Evolutionary conservation across 2,888 invertebrate genomes (phyloP).

Genomic region (Theodoxus fluviatilis): DNA sequence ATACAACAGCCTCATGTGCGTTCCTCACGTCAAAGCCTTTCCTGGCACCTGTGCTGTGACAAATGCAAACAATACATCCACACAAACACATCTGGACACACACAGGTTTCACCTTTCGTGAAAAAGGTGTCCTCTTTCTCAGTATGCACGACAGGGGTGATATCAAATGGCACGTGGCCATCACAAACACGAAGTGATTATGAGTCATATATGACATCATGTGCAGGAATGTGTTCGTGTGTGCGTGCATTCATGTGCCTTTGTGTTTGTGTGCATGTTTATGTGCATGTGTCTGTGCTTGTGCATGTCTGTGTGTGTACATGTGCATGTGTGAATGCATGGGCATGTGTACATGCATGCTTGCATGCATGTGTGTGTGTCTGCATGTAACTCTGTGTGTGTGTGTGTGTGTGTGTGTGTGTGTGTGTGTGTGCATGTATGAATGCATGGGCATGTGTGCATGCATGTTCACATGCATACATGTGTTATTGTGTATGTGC

Average conservation of each 20-base stretch:
- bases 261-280: too few relatives aligned
- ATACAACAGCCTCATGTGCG: background rate
- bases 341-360: conserved; percentile 12
- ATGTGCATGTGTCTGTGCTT: too few relatives aligned
- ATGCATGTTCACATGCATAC: background rate
- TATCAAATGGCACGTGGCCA: too few relatives aligned
- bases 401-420: conserved; percentile 23
- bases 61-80: background rate
- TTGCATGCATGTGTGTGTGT: conserved; percentile 22
- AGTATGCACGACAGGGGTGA: too few relatives aligned
- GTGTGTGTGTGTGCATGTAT: conserved; percentile 9
- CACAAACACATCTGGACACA: background rate
- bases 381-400: conserved; percentile 13
- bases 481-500: conserved; percentile 3
- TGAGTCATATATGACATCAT: background rate
- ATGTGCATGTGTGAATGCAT: background rate
- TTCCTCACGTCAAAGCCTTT: background rate
- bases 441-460: background rate
- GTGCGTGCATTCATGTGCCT: background rate
- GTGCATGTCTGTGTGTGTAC: background rate
- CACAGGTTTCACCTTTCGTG: too few relatives aligned
- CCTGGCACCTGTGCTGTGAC: background rate
- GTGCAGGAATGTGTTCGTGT: background rate
- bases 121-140: too few relatives aligned
- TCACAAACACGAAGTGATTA: background rate